Evolutionary conservation across 2,113 vertebrate genomes (phyloP).

Genomic region (Trematocara unimaculatum): DNA sequence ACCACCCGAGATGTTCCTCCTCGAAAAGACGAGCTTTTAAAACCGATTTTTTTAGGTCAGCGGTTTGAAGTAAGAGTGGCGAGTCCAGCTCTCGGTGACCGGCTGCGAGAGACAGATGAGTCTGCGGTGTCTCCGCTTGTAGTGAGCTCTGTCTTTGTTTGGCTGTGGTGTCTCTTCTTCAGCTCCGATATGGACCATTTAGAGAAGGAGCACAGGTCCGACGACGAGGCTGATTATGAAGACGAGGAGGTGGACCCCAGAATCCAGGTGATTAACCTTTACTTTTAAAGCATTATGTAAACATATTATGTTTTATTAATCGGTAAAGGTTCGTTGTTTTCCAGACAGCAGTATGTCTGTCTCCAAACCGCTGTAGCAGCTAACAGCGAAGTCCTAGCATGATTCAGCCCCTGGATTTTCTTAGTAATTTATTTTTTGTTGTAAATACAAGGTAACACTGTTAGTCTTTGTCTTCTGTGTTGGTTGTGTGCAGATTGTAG

Average conservation of each 20-base stretch:
- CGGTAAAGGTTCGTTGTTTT: background rate
- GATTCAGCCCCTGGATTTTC: background rate
- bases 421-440: background rate
- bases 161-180: background rate
- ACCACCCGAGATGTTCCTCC: background rate
- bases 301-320: background rate
- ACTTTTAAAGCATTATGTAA: background rate
- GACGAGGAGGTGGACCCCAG: constrained; percentile 90
- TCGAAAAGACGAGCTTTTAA: background rate
- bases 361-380: background rate
- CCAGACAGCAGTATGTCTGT: background rate
- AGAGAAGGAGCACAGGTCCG: constrained; percentile 60
- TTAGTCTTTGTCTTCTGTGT: background rate
- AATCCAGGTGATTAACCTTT: constrained; percentile 78
- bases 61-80: background rate
- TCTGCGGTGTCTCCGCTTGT: background rate
- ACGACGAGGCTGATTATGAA: constrained; percentile 70
- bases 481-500: rapidly evolving
- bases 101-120: background rate
- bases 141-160: constrained; percentile 47
- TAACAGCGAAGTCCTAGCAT: background rate
- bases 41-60: background rate
- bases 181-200: constrained; percentile 55
- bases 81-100: background rate
- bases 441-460: background rate